Evolutionary conservation across 2,797 vertebrate genomes (phyloP).

Genomic region (Hoplostethus atlanticus): DNA sequence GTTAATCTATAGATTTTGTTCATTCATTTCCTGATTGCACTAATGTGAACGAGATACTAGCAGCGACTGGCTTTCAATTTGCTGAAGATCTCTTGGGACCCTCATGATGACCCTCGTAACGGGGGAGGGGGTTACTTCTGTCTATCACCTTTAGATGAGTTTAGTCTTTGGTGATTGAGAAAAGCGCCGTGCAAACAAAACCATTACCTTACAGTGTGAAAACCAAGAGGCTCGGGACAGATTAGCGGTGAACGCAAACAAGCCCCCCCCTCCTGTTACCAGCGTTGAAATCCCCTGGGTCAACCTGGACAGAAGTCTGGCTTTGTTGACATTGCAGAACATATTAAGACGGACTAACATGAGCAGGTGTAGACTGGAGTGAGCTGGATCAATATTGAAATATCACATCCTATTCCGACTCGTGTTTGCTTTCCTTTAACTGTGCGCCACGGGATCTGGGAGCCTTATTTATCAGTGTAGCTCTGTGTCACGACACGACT

Average conservation of each 20-base stretch:
- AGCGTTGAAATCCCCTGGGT: conserved; percentile 20
- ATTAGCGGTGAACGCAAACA: conserved; percentile 45
- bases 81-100: no score
- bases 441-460: background rate
- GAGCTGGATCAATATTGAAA: background rate
- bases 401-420: conserved; percentile 1
- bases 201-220: conserved; percentile 52
- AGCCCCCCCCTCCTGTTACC: conserved; percentile 16
- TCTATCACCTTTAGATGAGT: conserved; percentile 53
- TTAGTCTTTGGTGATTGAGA: conserved; percentile 47
- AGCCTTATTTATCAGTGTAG: background rate
- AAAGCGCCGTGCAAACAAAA: conserved; percentile 62
- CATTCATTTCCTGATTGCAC: no score
- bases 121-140: background rate
- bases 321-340: conserved; percentile 14
- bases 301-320: conserved; percentile 14
- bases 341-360: background rate
- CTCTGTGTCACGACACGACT: no score
- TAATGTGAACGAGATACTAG: no score
- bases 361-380: background rate
- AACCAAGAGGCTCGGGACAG: conserved; percentile 38
- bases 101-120: no score
- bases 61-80: no score
- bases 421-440: conserved; percentile 1
- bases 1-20: no score